Conservation (phyloP, 2,888 invertebrate species). For the Spilosoma lubricipeda region DNA sequence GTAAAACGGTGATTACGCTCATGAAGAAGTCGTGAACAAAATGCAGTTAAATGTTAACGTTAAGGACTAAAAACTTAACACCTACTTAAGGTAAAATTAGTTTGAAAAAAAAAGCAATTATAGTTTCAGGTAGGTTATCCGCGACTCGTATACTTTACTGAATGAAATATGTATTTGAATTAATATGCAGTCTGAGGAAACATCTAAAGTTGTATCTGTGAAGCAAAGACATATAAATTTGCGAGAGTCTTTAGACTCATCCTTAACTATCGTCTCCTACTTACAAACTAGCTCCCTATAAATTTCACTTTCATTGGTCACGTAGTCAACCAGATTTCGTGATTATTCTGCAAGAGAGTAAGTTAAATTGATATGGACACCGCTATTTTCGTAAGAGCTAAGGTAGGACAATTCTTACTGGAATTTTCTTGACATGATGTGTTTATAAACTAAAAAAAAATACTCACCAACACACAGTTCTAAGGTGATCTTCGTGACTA, state of each 20-base stretch:
- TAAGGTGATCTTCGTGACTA: conserved; percentile 73
- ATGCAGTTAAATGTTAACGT: no score
- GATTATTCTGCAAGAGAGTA: neutral
- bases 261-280: neutral
- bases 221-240: neutral
- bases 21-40: no score
- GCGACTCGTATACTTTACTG: no score
- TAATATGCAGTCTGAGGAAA: no score
- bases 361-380: neutral
- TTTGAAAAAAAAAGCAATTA: no score
- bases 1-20: no score
- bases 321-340: no score
- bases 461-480: conserved; percentile 83
- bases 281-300: neutral
- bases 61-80: no score
- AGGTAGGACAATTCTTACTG: neutral
- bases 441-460: neutral
- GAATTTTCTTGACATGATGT: neutral
- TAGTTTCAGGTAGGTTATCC: no score
- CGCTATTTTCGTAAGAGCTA: neutral
- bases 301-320: neutral
- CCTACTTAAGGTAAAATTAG: no score
- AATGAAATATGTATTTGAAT: no score
- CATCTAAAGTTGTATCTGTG: no score
- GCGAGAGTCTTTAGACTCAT: neutral